Percentiles rank a stretch among this genome's conserved stretches.
Conservation (phyloP, 2,113 vertebrate genomes). For the Seriola quinqueradiata region DNA sequence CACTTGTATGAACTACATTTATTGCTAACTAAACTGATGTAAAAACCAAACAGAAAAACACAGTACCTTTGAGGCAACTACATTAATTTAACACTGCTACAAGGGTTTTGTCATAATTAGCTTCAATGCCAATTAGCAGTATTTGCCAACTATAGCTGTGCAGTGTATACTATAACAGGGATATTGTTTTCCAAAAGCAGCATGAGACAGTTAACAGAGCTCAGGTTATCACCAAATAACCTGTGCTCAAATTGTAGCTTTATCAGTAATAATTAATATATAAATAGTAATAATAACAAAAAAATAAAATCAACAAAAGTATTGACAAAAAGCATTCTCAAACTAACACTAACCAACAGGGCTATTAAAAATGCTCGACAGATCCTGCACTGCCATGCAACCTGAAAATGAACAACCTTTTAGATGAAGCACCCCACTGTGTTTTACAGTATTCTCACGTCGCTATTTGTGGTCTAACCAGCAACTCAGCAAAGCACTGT, state of each 20-base stretch:
- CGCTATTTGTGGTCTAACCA: neutral
- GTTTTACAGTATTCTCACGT: slow-evolving; percentile 2
- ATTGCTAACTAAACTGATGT: neutral
- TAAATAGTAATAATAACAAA: too few species aligned
- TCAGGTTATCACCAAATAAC: too few species aligned
- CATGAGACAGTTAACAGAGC: too few species aligned
- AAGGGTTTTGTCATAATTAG: neutral
- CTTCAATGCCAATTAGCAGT: neutral
- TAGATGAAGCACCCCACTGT: neutral
- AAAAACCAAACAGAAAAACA: neutral
- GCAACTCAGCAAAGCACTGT: slow-evolving; percentile 8
- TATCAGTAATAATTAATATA: too few species aligned
- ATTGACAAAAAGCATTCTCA: neutral
- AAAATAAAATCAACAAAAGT: too few species aligned
- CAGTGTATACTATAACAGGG: too few species aligned
- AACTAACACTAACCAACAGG: too few species aligned
- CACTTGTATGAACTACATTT: neutral
- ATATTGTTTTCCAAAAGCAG: too few species aligned
- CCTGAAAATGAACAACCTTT: neutral
- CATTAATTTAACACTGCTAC: too few species aligned
- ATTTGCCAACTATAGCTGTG: neutral
- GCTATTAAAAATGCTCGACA: too few species aligned
- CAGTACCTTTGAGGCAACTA: too few species aligned
- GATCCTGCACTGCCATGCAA: neutral
- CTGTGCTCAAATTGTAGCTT: too few species aligned